Conservation (phyloP, 2,113 vertebrate species). For the Bos taurus region ARS-UCD2.0 NC_037333.1:91222001-91222500, state of each 20-base stretch:
- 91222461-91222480: slow-evolving; percentile 75
- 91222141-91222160: not conserved
- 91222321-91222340: slow-evolving; percentile 25
- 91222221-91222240: not conserved
- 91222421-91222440: not conserved
- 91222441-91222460: slow-evolving; percentile 64
- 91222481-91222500: slow-evolving; percentile 49
- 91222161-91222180: not conserved
- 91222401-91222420: not conserved
- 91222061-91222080: slow-evolving; percentile 39
- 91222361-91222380: slow-evolving; percentile 17
- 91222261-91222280: not conserved
- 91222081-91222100: slow-evolving; percentile 46
- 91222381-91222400: not conserved
- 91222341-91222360: not conserved
- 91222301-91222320: not conserved
- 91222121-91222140: not conserved
- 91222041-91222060: not conserved
- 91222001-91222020: not conserved
- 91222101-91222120: slow-evolving; percentile 1
- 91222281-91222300: accelerated
- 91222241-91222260: not conserved
- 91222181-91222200: not conserved
- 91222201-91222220: not conserved
- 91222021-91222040: not conserved